Percentiles rank a stretch among this genome's conserved stretches.
Evolutionary conservation across 2,888 invertebrate species (phyloP).

Genomic region (Hypomecis punctinalis): DNA sequence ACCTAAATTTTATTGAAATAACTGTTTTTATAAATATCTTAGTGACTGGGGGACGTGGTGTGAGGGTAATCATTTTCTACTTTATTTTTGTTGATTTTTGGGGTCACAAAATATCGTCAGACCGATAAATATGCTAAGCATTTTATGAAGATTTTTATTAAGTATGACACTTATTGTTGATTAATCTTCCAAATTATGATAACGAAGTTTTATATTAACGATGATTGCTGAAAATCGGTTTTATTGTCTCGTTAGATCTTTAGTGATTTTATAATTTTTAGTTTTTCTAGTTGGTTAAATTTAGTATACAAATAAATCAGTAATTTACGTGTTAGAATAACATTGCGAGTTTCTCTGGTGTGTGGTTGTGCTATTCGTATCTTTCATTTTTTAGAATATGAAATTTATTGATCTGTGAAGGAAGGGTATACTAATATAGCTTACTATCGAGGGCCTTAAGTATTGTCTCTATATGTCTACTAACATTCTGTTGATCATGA

Average conservation of each 20-base stretch:
- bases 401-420: slow-evolving; percentile 61
- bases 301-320: slow-evolving; percentile 80
- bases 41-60: slow-evolving; percentile 79
- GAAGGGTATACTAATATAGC: slow-evolving; percentile 63
- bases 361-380: slow-evolving; percentile 79
- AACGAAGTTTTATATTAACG: slow-evolving; percentile 27
- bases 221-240: slow-evolving; percentile 42
- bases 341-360: slow-evolving; percentile 79
- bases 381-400: slow-evolving; percentile 35
- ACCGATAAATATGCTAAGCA: slow-evolving; percentile 27
- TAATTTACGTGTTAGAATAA: slow-evolving; percentile 74
- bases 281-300: slow-evolving; percentile 64
- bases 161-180: slow-evolving; percentile 25
- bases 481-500: slow-evolving; percentile 49
- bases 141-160: slow-evolving; percentile 17
- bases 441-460: slow-evolving; percentile 51
- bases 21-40: slow-evolving; percentile 42
- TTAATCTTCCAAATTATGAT: slow-evolving; percentile 28
- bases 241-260: slow-evolving; percentile 66
- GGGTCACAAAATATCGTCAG: slow-evolving; percentile 38
- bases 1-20: slow-evolving; percentile 60
- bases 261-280: slow-evolving; percentile 71
- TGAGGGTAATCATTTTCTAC: slow-evolving; percentile 56
- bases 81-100: slow-evolving; percentile 22
- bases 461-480: slow-evolving; percentile 56